Evolutionary conservation across 2,113 vertebrate genomes (phyloP), one percentile per base, ranked within the genome.

Genomic region (Phasianus colchicus): DNA sequence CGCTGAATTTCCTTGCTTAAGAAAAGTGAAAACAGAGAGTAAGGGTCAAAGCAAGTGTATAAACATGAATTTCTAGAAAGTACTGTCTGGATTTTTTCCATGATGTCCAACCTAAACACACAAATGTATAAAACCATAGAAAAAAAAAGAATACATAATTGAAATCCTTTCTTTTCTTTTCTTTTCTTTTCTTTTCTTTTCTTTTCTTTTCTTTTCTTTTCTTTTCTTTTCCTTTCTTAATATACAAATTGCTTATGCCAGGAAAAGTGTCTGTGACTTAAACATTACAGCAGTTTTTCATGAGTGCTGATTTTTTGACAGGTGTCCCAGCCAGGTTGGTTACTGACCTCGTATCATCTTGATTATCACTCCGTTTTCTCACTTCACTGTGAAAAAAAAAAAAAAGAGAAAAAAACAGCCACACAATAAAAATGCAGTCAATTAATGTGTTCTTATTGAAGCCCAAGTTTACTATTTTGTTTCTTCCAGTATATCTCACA

Each of bases 261-360:
- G 22, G 32, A 78, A 50, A 83, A 63, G 50, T 9, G 57, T 73
- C 13, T 24, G 11, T 38, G 38, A 34, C 25, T 97, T 96, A 98
- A 88, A 96, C 74, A 79, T 48, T 98, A 96, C 99, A 99, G 91
- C 99, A 99, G 92, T 95, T 98, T 93, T 98, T 98, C 45, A 88
- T 97, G 78, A 98, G 97, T 7, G 97, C 42, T 1, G 98, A 96
- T 82, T 98, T 99, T 96, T 95, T 98, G 75, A 97, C 97, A 76
- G 96, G 86, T 47, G 88, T 95, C 60, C 96, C 92, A 55, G 96
- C 89, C 83, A 99, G 96, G 48, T 75, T 98, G 32, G 98, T 97
- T 71, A 99, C 93, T 10, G 98, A 98, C 75, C 93, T 97, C 25
- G 88, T 88, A 55, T 98, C 98, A 40, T 98, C 42, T 43, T 43